Base-by-base conservation (phyloP, 2,113 vertebrate species). In the Eretmochelys imbricata region DNA sequence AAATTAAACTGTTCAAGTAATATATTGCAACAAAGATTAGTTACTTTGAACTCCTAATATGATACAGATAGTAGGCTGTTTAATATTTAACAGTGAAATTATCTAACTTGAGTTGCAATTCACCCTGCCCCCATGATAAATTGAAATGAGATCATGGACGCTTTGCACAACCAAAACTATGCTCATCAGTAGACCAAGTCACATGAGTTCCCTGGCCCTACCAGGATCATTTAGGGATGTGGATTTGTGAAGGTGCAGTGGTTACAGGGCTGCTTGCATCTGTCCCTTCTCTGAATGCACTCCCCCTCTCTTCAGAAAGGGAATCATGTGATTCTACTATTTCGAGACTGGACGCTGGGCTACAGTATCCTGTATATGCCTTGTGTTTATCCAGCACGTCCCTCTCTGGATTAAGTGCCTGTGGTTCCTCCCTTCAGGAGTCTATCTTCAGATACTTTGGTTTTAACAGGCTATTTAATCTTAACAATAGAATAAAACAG, bases 31-130 rank as follows among this genome's bases (percentile, higher is more conserved):
- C 75, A 85, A 89, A 19, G 81, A 75, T 87, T 57, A 75, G 65
- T 76, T 76, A 51, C 75, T 84, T 83, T 81, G 27, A 72, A 38
- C 89, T 31, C 48, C 83, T 87, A 48, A 78, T 78, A 75, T 49
- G 85, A 78, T 88, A 72, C 0, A 16, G 84, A 88, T 42, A 82
- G 62, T 38, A 83, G 75, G 90, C 89, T 38, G 94, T 93, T 96
- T 93, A 95, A 87, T 48, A 48, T 78, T 78, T 46, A 48, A 78
- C 75, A 48, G 42, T 29, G 25, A 13, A 59, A 95, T 97, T 95
- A 95, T 89, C 92, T 4, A 72, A 38, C 65, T 72, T 38, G 65
- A 72, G 65, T 72, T 72, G 8, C n/a, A 72, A 22, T 22, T 72
- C n/a, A 38, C 4, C 35, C n/a, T 72, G 76, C 20, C 46, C 76